Percentiles rank a stretch among this genome's conserved stretches.
Conservation (phyloP, 2,113 vertebrate species). For the Odontophorus gujanensis region DNA sequence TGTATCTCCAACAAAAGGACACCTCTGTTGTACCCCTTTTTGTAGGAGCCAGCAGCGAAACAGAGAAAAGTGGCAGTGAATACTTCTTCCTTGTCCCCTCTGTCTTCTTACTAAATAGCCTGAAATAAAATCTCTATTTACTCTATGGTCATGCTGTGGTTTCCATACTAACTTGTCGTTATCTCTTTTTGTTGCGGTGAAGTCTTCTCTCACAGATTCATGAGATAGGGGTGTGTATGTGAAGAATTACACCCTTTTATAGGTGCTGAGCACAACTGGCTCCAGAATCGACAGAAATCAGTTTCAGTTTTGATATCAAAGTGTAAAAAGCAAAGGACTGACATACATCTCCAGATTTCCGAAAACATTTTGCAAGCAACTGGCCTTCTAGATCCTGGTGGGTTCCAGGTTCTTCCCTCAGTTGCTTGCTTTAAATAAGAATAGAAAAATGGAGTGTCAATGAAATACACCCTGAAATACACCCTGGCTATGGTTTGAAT, state of each 20-base stretch:
- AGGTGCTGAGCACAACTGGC: neutral
- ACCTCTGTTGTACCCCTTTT: neutral
- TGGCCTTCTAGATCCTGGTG: neutral
- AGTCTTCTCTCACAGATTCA: neutral
- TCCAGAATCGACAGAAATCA: neutral
- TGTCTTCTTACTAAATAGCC: neutral
- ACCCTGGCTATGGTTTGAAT: neutral
- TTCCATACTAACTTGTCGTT: neutral
- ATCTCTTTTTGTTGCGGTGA: neutral
- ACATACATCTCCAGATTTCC: neutral
- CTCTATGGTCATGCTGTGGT: neutral
- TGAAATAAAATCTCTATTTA: neutral
- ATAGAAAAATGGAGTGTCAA: neutral
- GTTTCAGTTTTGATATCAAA: neutral
- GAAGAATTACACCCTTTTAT: neutral
- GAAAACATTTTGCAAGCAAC: neutral
- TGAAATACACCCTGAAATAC: neutral
- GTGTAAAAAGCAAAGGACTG: neutral
- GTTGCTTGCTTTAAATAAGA: neutral
- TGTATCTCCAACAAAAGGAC: neutral
- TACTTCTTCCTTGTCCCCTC: neutral
- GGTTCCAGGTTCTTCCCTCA: neutral
- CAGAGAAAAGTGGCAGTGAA: neutral
- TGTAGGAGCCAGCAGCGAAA: neutral
- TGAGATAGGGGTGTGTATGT: fast-evolving